Base-by-base conservation (phyloP, 2,113 vertebrate genomes). In the Siniperca chuatsi region DNA sequence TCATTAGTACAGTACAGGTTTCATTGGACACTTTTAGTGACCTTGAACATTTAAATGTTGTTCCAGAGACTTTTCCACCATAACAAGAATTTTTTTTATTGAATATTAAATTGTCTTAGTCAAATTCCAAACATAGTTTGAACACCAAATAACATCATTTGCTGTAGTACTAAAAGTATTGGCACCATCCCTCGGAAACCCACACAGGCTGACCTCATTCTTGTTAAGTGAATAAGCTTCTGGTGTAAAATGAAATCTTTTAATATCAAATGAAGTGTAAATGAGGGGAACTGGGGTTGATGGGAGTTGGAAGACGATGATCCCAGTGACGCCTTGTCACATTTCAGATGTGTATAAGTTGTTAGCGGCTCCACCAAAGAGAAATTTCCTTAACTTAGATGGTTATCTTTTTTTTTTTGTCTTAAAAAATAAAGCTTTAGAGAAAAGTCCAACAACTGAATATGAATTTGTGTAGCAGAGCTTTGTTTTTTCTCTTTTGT, bases 281-380 rank as follows among this genome's bases (percentile, higher is more conserved):
- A 5, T 85, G 71, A 76, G 29, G n/a, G 57, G 52, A 84, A 46
- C 6, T 3, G 11, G 52, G 58, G 58, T 2, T 64, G 44, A 76
- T 64, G 52, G 60, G 57, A 81, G 70, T 4, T 57, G 64, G 71
- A 82, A 65, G 54, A 74, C 4, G 62, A 78, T 71, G 75, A 52
- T 25, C 62, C 23, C 52, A 29, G 58, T 52, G 80, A 58, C 58
- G 81, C 48, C 5, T 16, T 50, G 15, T 50, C 15, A 18, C 16
- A 50, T 50, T 16, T 50, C 48, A 50, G 46, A 48, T 48, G 46
- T 48, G 13, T 46, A 15, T 46, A 12, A 46, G 46, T 48, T 48
- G 46, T 48, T 48, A 15, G 29, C 4, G 1, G 20, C 23, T 23
- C 42, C 4, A 1, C 15, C 46, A 50, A 37, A 23, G 18, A 55